Evolutionary conservation across 2,113 vertebrate genomes (phyloP).

Genomic region (Strix aluco): DNA sequence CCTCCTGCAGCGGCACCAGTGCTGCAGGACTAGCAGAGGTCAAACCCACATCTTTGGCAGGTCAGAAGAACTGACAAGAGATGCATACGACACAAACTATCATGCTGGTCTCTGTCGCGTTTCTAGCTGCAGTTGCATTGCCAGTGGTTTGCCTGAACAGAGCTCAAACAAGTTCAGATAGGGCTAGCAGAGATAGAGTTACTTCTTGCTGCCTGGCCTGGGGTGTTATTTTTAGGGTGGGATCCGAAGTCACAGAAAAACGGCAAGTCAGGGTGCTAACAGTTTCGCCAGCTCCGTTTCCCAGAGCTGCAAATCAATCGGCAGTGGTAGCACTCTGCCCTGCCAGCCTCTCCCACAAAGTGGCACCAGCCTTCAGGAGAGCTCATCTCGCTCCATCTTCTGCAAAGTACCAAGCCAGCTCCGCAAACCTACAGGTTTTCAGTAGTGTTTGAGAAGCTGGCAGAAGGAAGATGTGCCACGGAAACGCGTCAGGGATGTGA

Average conservation of each 20-base stretch:
- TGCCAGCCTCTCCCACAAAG: background rate
- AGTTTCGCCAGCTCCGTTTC: background rate
- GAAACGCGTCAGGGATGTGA: background rate
- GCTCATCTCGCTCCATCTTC: background rate
- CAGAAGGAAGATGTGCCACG: conserved; percentile 18
- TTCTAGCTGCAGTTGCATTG: accelerated
- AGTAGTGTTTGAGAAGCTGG: background rate
- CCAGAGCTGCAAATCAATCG: background rate
- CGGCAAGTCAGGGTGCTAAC: background rate
- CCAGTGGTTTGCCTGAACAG: background rate
- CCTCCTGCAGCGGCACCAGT: accelerated
- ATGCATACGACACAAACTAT: accelerated
- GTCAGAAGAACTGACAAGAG: background rate
- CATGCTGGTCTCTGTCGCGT: accelerated
- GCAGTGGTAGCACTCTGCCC: background rate
- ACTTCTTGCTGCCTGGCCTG: background rate
- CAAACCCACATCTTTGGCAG: background rate
- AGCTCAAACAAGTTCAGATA: background rate
- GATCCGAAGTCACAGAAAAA: background rate
- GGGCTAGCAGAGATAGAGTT: background rate
- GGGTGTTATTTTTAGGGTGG: conserved; percentile 16
- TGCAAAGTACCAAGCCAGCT: background rate
- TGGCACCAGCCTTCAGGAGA: background rate
- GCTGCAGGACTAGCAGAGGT: background rate
- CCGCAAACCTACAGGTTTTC: background rate